Percentiles rank a stretch among this genome's conserved stretches.
Evolutionary conservation across 2,888 invertebrate genomes (phyloP).

Genomic region (Oscheius onirici): DNA sequence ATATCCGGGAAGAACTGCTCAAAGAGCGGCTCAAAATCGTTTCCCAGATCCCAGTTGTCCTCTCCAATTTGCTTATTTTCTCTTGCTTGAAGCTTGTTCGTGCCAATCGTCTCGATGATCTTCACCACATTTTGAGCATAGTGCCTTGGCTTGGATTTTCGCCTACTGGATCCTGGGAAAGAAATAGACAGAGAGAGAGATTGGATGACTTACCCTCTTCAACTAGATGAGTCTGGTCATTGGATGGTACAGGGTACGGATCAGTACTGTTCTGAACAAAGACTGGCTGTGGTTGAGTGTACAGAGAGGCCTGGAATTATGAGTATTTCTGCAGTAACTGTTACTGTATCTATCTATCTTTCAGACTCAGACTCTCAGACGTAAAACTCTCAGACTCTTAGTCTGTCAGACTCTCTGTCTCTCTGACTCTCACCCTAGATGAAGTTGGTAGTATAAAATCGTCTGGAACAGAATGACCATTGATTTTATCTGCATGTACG

Average conservation of each 20-base stretch:
- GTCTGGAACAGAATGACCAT: too few relatives aligned
- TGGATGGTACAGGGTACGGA: background rate
- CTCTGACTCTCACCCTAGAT: too few relatives aligned
- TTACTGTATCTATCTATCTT: too few relatives aligned
- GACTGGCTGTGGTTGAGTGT: background rate
- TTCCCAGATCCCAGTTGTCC: conserved; percentile 4
- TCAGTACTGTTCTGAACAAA: background rate
- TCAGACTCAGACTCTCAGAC: too few relatives aligned
- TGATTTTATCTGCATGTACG: too few relatives aligned
- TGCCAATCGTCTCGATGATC: background rate
- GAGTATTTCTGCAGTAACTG: too few relatives aligned
- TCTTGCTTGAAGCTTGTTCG: background rate
- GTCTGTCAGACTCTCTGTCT: too few relatives aligned
- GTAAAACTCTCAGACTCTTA: too few relatives aligned
- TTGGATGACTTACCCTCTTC: background rate
- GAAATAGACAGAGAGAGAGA: background rate
- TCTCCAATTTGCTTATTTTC: background rate
- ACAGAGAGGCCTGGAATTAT: too few relatives aligned
- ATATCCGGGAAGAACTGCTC: background rate
- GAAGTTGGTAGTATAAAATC: too few relatives aligned
- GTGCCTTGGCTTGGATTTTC: conserved; percentile 8
- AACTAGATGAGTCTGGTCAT: background rate
- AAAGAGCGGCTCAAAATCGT: background rate
- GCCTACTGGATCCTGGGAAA: conserved; percentile 4
- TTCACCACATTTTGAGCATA: background rate